Evolutionary conservation across 1,140 invertebrate species (phyloP), one percentile per base, ranked within the genome.

Genomic region (Papilio aristodemus): DNA sequence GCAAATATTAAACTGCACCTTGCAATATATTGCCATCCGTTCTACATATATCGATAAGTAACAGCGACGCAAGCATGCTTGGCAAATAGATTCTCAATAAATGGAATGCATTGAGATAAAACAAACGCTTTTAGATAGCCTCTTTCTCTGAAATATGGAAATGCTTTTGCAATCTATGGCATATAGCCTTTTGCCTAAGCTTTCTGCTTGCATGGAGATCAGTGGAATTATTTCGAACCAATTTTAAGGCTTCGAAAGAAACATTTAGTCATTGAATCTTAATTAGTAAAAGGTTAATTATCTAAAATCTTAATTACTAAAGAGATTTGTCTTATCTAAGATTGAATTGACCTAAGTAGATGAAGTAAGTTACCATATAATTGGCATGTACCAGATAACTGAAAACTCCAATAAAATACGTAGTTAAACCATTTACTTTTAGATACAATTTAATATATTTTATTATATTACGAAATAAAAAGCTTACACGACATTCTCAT

Each of bases 161-260:
- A 54, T 54, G 46, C 46, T 54, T 54, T 54, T 54, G 46, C 46
- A 54, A 54, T 54, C 46, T 54, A 54, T 54, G 46, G 46, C 46
- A 54, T 54, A 50, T 11, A 54, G 46, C 19, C 43, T 46, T 54
- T 54, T 54, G 46, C 46, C 10, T 4, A 54, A 54, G 46, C 19
- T 11, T 54, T 17, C 19, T 4, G 46, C 17, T 25, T 25, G 46
- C 46, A 54, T 39, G 10, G 10, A 54, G 10, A 54, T 22, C 46
- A 4, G 10, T 4, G 8, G 9, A 54, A 25, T 54, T 54, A 54
- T 22, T 54, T 22, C 17, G 43, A 14, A 43, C 0, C 7, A 46
- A 19, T 17, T 17, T 46, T 46, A 17, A 46, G 17, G 7, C 3
- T 19, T 9, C 6, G 2, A 32, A 6, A 32, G 27, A 32, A 32